These are phyloP conservation scores for Cotesia vestalis DNA, from an alignment of 1,140 invertebrate genomes.

Conservation along the genomic window DNA sequence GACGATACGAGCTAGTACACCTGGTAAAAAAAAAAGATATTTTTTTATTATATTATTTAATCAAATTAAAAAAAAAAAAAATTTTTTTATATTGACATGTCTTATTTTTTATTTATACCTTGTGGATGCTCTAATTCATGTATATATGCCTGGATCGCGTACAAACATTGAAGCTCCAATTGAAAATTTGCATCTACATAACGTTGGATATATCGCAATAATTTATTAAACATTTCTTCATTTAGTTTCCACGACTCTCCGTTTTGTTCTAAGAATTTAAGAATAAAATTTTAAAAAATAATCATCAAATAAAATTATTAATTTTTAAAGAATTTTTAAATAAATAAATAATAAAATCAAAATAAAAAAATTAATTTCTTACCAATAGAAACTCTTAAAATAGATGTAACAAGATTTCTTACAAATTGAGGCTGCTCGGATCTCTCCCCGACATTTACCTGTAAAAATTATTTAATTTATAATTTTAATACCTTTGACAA, in stretches of 20 bases:
- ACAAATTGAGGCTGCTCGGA: neutral
- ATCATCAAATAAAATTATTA: neutral
- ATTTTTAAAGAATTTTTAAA: neutral
- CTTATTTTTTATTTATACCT: neutral
- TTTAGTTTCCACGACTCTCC: neutral
- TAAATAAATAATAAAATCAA: neutral
- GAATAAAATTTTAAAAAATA: neutral
- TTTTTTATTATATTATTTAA: too few relatives aligned
- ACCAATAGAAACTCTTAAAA: conserved; percentile 1
- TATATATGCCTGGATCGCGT: neutral
- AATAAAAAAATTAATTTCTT: neutral
- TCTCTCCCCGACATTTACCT: neutral
- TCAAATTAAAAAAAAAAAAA: too few relatives aligned
- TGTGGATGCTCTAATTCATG: neutral
- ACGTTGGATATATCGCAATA: neutral
- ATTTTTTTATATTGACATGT: too few relatives aligned
- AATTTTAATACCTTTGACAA: neutral
- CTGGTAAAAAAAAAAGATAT: too few relatives aligned
- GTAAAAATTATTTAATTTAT: neutral
- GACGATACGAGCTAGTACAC: too few relatives aligned
- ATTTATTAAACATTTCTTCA: neutral
- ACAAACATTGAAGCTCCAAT: conserved; percentile 2
- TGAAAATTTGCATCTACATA: neutral
- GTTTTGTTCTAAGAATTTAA: neutral
- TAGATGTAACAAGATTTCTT: neutral